Base-by-base conservation (phyloP, 2,113 vertebrate species). In the Acrocephalus arundinaceus region DNA sequence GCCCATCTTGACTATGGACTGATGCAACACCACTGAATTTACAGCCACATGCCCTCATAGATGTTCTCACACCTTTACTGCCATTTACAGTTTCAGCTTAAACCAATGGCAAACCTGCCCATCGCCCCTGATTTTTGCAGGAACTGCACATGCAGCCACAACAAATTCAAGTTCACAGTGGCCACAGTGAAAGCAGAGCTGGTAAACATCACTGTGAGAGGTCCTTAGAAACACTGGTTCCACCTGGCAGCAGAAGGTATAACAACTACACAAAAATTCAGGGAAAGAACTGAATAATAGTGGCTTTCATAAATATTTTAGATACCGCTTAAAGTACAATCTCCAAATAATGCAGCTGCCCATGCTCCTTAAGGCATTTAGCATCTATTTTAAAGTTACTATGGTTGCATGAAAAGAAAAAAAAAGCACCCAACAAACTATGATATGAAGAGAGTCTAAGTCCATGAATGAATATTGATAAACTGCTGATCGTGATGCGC, bases 401-500 rank as follows among this genome's bases (percentile, higher is more conserved):
- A 76, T 14, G 33, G 58, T 59, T 82, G 59, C 85, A 66, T 8
- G 8, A 41, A 82, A 66, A 84, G n/a, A 30, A 37, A 79, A 39
- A 43, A 37, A 45, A 37, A 27, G 71, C 33, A 28, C 16, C 35
- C 41, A 66, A 65, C 12, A 39, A 63, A 43, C 22, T 35, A 71
- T 39, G 30, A 83, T 9, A 71, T 1, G 2, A 89, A 92, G n/a
- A 71, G 3, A 82, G 15, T 39, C 43, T 65, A 85, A 58, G 48
- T 63, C 90, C 87, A 77, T 77, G 83, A 96, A 86, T 84, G 75
- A 95, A 95, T 97, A 96, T 90, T 93, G 95, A 90, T 94, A 94
- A 86, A 94, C 43, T 94, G 91, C 81, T 90, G 85, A 96, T 95
- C 13, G 2, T 85, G 83, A 96, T 94, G 85, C 27, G 2, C 85